Conservation (phyloP, 2,888 invertebrate genomes). For the Leptopterna dolabrata region DNA sequence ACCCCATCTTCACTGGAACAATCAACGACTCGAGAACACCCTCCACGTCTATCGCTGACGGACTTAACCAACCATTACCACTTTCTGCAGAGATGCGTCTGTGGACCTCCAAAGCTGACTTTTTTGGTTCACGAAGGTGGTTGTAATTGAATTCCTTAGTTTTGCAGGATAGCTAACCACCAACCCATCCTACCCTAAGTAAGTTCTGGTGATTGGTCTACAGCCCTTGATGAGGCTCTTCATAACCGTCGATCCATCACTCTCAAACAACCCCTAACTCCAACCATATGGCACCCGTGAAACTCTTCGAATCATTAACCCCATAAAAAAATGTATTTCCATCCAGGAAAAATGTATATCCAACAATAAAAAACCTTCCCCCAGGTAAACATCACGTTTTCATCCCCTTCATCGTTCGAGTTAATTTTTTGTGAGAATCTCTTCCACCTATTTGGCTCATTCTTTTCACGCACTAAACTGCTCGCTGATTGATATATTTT, state of each 20-base stretch:
- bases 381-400: background rate
- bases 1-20: too few relatives aligned
- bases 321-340: background rate
- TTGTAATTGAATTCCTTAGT: too few relatives aligned
- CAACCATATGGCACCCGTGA: background rate
- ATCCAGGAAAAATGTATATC: background rate
- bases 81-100: too few relatives aligned
- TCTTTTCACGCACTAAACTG: slow-evolving; percentile 23
- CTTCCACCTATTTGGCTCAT: background rate
- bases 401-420: background rate
- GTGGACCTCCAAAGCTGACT: too few relatives aligned
- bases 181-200: too few relatives aligned
- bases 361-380: background rate
- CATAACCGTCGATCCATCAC: background rate
- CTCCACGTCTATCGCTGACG: too few relatives aligned
- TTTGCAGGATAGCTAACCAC: too few relatives aligned
- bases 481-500: slow-evolving; percentile 42
- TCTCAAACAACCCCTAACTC: background rate
- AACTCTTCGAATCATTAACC: background rate
- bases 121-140: too few relatives aligned
- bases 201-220: too few relatives aligned
- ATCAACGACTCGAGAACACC: too few relatives aligned
- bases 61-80: too few relatives aligned
- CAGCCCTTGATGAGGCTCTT: too few relatives aligned
- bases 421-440: background rate